These are phyloP conservation scores for Harpalus rubripes DNA, from an alignment of 2,888 invertebrate genomes.

Conservation along the genomic window DNA sequence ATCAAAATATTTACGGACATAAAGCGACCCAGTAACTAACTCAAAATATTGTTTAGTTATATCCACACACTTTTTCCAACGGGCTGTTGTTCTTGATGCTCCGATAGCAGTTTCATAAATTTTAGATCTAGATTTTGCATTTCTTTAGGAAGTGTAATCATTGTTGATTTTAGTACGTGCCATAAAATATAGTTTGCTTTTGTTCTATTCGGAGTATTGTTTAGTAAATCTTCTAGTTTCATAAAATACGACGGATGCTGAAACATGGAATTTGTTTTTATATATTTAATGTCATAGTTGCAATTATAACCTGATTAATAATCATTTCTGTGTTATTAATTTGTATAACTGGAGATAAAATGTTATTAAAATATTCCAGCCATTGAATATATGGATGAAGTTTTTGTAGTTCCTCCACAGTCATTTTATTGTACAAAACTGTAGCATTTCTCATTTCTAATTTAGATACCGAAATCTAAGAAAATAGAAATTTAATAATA, in stretches of 20 bases:
- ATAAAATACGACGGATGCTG: slow-evolving; percentile 25
- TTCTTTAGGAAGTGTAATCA: slow-evolving; percentile 9
- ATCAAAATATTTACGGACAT: slow-evolving; percentile 73
- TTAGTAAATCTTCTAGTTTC: slow-evolving; percentile 40
- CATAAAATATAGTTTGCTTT: slow-evolving; percentile 28
- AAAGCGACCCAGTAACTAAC: slow-evolving; percentile 67
- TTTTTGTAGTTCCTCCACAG: slow-evolving; percentile 85
- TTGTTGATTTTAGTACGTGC: neutral
- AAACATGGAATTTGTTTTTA: neutral
- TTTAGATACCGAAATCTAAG: slow-evolving; percentile 90
- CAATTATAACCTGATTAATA: slow-evolving; percentile 35
- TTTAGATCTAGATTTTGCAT: slow-evolving; percentile 1
- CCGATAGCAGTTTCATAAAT: slow-evolving; percentile 25
- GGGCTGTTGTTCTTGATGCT: neutral
- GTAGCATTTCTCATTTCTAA: slow-evolving; percentile 95
- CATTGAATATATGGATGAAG: slow-evolving; percentile 89
- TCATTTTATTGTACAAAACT: slow-evolving; percentile 94
- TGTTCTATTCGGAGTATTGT: slow-evolving; percentile 33
- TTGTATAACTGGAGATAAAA: slow-evolving; percentile 33
- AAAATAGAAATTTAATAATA: slow-evolving; percentile 48
- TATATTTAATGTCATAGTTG: too few relatives aligned
- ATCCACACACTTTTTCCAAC: slow-evolving; percentile 47
- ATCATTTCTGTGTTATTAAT: slow-evolving; percentile 28
- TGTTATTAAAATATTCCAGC: slow-evolving; percentile 88
- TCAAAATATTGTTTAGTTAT: slow-evolving; percentile 18